A percentile compares a stretch with the other conserved stretches of the same genome.
These are phyloP conservation scores for Poeciliopsis gracilis DNA, from an alignment of 2,797 vertebrate species.

Conservation along the genomic window DNA sequence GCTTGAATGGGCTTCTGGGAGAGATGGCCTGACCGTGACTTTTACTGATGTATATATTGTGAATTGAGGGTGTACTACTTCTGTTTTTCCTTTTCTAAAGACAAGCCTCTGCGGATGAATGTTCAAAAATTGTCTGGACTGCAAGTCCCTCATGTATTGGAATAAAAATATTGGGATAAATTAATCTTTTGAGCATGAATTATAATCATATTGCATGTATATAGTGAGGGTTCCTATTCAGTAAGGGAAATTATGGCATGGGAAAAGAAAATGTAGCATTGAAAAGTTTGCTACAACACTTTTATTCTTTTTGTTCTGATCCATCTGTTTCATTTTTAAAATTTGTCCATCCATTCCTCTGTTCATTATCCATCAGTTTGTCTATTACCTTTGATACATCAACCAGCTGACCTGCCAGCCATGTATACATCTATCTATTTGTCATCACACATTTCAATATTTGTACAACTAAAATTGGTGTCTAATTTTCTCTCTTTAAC, in stretches of 20 bases:
- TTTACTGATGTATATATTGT: slow-evolving; percentile 78
- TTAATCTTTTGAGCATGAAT: slow-evolving; percentile 27
- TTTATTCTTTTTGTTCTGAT: neutral
- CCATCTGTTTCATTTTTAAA: neutral
- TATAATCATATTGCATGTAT: neutral
- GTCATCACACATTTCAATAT: neutral
- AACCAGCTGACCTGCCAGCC: neutral
- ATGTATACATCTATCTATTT: neutral
- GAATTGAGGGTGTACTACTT: slow-evolving; percentile 45
- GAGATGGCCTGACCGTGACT: slow-evolving; percentile 48
- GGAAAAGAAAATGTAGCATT: neutral
- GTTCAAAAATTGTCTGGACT: slow-evolving; percentile 69
- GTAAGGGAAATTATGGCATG: neutral
- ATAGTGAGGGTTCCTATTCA: neutral
- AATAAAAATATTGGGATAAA: slow-evolving; percentile 72
- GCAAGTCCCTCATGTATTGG: slow-evolving; percentile 75
- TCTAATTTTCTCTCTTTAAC: neutral
- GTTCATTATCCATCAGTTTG: neutral
- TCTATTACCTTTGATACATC: neutral
- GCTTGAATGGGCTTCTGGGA: slow-evolving; percentile 49
- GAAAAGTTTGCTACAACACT: neutral
- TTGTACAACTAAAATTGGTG: neutral
- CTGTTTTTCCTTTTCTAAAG: slow-evolving; percentile 41
- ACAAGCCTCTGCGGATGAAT: slow-evolving; percentile 69
- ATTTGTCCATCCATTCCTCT: neutral